A percentile compares a stretch with the other conserved stretches of the same genome.
Evolutionary conservation across 2,797 vertebrate genomes (phyloP).

Genomic region (Sebastes nivosus): DNA sequence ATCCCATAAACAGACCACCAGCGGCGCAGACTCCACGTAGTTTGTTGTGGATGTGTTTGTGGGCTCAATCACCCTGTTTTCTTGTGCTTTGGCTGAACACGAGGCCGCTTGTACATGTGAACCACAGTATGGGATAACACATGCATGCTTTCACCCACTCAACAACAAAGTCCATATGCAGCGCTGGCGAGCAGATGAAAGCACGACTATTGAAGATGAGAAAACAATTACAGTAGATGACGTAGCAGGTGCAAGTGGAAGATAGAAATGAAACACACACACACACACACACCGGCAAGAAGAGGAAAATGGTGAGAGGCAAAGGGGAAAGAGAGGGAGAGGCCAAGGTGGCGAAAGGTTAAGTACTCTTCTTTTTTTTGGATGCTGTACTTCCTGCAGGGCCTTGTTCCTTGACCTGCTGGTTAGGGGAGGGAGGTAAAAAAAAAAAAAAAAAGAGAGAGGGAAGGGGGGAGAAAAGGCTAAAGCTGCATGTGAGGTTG

Average conservation of each 20-base stretch:
- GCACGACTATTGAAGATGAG: slow-evolving; percentile 33
- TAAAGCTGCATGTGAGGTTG: slow-evolving; percentile 73
- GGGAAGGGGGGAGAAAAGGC: slow-evolving; percentile 64
- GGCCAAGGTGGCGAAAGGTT: slow-evolving; percentile 71
- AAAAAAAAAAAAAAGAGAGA: slow-evolving; percentile 28
- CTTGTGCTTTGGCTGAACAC: slow-evolving; percentile 41
- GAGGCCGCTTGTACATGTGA: slow-evolving; percentile 24
- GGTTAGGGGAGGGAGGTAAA: slow-evolving; percentile 53
- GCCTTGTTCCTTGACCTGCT: slow-evolving; percentile 73
- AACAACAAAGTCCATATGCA: slow-evolving; percentile 36
- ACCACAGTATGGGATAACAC: slow-evolving; percentile 34
- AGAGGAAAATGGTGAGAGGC: slow-evolving; percentile 47
- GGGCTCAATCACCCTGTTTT: slow-evolving; percentile 38
- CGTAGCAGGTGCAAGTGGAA: slow-evolving; percentile 12
- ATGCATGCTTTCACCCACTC: slow-evolving; percentile 32
- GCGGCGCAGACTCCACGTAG: slow-evolving; percentile 51
- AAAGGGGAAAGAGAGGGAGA: slow-evolving; percentile 40
- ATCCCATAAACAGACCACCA: slow-evolving; percentile 74
- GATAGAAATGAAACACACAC: slow-evolving; percentile 15
- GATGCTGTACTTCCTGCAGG: slow-evolving; percentile 73
- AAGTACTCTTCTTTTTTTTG: slow-evolving; percentile 63
- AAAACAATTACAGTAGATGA: slow-evolving; percentile 51
- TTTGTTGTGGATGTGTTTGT: slow-evolving; percentile 58
- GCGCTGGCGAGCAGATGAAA: slow-evolving; percentile 28
- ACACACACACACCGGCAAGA: slow-evolving; percentile 6